Conservation (phyloP, 2,797 vertebrate species). For the Dryobates pubescens region DNA sequence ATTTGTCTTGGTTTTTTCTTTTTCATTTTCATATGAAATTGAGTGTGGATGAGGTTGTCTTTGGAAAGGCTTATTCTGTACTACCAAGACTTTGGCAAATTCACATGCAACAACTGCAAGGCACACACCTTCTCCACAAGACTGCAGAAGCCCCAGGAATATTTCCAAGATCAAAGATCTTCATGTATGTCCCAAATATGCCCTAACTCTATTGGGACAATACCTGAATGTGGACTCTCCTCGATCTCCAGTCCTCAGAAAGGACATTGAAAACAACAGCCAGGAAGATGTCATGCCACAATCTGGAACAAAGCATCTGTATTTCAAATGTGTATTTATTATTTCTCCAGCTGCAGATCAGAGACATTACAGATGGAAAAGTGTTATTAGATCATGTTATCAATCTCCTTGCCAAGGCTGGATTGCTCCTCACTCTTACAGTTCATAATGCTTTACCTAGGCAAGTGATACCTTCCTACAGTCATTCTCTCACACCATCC, state of each 20-base stretch:
- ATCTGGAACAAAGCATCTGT: background rate
- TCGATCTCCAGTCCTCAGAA: background rate
- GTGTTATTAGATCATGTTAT: constrained; percentile 37
- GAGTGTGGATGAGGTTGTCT: background rate
- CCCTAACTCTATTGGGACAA: background rate
- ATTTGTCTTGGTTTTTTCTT: background rate
- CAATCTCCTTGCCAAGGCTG: background rate
- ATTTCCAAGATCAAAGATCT: background rate
- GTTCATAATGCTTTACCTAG: constrained; percentile 34
- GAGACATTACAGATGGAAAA: constrained; percentile 52
- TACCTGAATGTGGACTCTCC: background rate
- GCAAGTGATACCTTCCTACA: background rate
- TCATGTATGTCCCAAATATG: background rate
- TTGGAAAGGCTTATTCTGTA: background rate
- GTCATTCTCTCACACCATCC: background rate
- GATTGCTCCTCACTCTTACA: background rate
- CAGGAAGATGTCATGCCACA: background rate
- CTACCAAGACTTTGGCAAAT: background rate
- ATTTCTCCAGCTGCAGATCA: constrained; percentile 18
- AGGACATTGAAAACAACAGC: background rate
- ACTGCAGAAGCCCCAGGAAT: background rate
- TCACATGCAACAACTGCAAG: background rate
- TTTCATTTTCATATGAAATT: background rate
- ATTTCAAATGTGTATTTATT: background rate
- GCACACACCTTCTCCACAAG: background rate